Conservation (phyloP, 1,140 invertebrate species). For the Luehdorfia chinensis region DNA sequence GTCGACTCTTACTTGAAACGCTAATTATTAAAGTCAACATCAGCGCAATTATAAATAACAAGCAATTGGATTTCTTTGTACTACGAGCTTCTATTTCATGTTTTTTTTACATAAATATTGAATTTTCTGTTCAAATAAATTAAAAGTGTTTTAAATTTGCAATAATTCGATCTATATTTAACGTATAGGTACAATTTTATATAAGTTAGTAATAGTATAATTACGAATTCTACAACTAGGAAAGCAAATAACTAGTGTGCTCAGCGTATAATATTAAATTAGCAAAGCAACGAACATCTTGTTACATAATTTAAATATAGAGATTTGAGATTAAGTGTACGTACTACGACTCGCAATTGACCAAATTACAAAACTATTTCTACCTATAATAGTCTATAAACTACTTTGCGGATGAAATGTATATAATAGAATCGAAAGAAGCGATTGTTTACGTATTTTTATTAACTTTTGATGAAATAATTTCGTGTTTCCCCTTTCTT, state of each 20-base stretch:
- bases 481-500: no score
- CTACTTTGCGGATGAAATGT: slow-evolving; percentile 22
- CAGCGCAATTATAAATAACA: no score
- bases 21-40: no score
- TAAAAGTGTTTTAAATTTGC: background rate
- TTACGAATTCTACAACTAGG: slow-evolving; percentile 43
- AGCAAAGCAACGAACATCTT: slow-evolving; percentile 52
- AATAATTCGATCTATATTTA: slow-evolving; percentile 6
- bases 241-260: slow-evolving; percentile 56
- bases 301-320: slow-evolving; percentile 29
- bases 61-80: no score
- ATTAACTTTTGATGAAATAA: no score
- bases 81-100: no score
- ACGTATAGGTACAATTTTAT: slow-evolving; percentile 2
- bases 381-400: slow-evolving; percentile 49
- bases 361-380: slow-evolving; percentile 60
- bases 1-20: no score
- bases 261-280: slow-evolving; percentile 37
- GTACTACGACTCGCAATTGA: slow-evolving; percentile 61
- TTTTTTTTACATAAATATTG: no score
- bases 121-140: no score
- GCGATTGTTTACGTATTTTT: no score
- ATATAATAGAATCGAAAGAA: background rate
- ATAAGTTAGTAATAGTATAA: slow-evolving; percentile 25
- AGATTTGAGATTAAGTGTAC: slow-evolving; percentile 45